Evolutionary conservation across 2,888 invertebrate species (phyloP).

Genomic region (Aphodius granarius): DNA sequence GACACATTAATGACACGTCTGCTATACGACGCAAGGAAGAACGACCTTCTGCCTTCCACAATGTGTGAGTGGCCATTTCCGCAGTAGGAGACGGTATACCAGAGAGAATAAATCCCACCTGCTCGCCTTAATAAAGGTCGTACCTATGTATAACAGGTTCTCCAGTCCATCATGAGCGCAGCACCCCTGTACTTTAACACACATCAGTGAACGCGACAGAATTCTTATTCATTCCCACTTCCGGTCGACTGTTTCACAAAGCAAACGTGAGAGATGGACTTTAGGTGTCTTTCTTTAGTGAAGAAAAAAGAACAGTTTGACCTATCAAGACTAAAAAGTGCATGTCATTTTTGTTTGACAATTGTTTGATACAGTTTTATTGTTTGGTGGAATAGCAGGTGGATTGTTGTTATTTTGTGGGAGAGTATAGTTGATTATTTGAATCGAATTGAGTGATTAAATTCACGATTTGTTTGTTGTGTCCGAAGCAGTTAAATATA

Average conservation of each 20-base stretch:
- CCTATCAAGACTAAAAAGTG: neutral
- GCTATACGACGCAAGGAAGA: too few relatives aligned
- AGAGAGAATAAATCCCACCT: neutral
- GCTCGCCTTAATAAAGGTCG: neutral
- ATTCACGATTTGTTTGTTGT: neutral
- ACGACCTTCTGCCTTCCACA: too few relatives aligned
- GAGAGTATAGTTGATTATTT: neutral
- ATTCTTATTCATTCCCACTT: conserved; percentile 15
- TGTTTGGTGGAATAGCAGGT: neutral
- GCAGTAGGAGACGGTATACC: neutral
- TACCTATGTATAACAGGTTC: neutral
- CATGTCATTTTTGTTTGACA: neutral
- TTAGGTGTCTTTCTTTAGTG: neutral
- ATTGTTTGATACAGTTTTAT: neutral
- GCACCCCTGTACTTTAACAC: neutral
- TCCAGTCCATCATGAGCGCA: neutral
- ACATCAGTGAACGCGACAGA: conserved; percentile 5
- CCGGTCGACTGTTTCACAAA: conserved; percentile 6
- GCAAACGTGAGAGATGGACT: neutral
- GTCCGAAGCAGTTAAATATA: neutral
- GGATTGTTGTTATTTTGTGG: too few relatives aligned
- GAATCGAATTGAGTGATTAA: neutral
- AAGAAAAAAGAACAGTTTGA: neutral
- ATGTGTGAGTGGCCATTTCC: neutral
- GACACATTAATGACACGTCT: too few relatives aligned